A percentile compares a stretch with the other conserved stretches of the same genome.
phyloP scores from a whole-genome alignment of 2,797 vertebrate genomes.

The Gymnodraco acuticeps region DNA sequence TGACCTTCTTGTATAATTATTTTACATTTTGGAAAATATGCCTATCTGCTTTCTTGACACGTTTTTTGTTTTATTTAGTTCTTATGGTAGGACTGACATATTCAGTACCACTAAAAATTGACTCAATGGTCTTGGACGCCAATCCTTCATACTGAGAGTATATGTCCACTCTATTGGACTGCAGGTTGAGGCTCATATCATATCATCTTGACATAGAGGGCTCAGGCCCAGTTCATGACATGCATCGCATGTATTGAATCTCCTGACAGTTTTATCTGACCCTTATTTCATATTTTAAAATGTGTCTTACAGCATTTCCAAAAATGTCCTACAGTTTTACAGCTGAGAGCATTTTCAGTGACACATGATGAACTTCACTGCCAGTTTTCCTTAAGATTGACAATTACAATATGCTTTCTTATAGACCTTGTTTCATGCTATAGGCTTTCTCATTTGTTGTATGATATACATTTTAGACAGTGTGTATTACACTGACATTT shows the following conservation, averaged over 20 bases:
- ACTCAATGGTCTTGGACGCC: not conserved
- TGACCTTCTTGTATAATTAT: not conserved
- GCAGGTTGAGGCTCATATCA: conserved; percentile 13
- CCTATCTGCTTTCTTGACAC: no score
- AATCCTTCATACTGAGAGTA: not conserved
- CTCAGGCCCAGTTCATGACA: conserved; percentile 24
- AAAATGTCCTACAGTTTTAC: conserved; percentile 37
- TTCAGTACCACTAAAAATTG: not conserved
- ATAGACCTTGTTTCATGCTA: conserved; percentile 21
- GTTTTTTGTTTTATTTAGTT: not conserved
- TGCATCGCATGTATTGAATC: conserved; percentile 19
- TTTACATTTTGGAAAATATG: no score
- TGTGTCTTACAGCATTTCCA: conserved; percentile 28
- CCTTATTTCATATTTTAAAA: conserved; percentile 8
- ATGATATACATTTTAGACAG: conserved; percentile 18
- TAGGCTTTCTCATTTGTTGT: conserved; percentile 26
- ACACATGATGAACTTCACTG: conserved; percentile 21
- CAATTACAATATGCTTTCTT: conserved; percentile 50
- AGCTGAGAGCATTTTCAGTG: conserved; percentile 43
- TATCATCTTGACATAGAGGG: conserved; percentile 25
- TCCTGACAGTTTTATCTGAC: conserved; percentile 32
- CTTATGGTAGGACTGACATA: not conserved
- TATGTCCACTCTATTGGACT: not conserved
- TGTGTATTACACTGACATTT: conserved; percentile 14
- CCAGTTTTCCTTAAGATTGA: conserved; percentile 44